phyloP scores from a whole-genome alignment of 2,888 invertebrate genomes.

The Melipona beecheii region DNA sequence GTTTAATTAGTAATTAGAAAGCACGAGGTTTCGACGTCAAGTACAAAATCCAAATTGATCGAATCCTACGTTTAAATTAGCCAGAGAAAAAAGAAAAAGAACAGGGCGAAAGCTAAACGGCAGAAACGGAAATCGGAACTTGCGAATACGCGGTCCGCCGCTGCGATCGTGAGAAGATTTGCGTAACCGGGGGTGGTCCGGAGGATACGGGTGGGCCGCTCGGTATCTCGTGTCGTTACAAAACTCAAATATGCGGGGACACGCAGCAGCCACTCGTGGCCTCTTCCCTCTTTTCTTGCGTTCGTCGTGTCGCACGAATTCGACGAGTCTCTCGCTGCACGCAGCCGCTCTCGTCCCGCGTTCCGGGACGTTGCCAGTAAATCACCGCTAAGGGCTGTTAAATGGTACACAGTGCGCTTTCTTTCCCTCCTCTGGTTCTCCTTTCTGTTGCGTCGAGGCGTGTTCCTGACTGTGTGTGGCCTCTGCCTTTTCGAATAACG shows the following conservation, averaged over 20 bases:
- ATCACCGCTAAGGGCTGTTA: conserved; percentile 83
- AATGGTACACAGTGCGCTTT: conserved; percentile 73
- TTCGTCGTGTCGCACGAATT: conserved; percentile 65
- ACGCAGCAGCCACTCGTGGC: conserved; percentile 28
- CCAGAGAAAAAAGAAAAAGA: no score
- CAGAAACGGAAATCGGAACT: no score
- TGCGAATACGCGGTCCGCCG: no score
- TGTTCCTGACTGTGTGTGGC: conserved; percentile 62
- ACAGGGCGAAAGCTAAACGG: no score
- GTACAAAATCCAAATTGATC: no score
- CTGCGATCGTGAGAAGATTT: background rate
- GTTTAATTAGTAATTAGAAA: no score
- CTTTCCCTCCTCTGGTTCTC: conserved; percentile 45
- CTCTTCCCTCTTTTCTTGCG: conserved; percentile 27
- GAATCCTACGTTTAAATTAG: no score
- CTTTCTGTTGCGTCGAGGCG: conserved; percentile 63
- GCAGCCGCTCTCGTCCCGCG: conserved; percentile 22
- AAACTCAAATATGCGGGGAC: conserved; percentile 62
- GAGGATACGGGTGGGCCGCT: conserved; percentile 71
- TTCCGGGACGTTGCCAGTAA: conserved; percentile 72
- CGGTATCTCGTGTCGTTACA: conserved; percentile 61
- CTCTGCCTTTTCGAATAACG: conserved; percentile 42
- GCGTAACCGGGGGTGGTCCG: conserved; percentile 3
- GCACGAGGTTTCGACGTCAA: no score
- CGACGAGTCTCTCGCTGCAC: conserved; percentile 69